phyloP scores from a whole-genome alignment of 2,113 vertebrate species.

The Brachyistius frenatus region DNA sequence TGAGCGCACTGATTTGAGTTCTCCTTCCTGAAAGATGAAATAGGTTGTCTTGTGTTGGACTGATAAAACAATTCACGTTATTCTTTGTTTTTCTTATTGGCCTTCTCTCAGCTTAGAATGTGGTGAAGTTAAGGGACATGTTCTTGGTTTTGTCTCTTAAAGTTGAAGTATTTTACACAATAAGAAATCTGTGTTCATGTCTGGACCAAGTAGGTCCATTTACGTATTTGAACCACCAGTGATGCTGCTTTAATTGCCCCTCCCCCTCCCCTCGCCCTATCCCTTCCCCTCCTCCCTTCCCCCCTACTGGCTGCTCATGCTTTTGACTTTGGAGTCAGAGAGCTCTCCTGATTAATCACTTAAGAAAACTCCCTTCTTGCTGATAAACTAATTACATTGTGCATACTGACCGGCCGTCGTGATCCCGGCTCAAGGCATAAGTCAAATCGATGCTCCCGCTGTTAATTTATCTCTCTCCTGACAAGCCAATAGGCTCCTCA shows the following conservation, averaged over 20 bases:
- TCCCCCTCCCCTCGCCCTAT: neutral
- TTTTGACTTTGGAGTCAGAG: slow-evolving; percentile 32
- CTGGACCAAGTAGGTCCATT: neutral
- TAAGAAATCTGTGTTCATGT: too few species aligned
- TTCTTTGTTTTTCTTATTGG: too few species aligned
- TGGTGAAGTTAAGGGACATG: too few species aligned
- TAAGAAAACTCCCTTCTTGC: slow-evolving; percentile 77
- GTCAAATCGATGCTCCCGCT: slow-evolving; percentile 83
- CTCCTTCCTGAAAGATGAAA: neutral
- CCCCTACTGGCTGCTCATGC: slow-evolving; percentile 10
- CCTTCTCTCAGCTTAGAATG: too few species aligned
- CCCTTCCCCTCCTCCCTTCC: neutral
- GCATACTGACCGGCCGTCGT: slow-evolving; percentile 79
- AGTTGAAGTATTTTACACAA: too few species aligned
- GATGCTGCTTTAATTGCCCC: neutral
- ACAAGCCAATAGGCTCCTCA: slow-evolving; percentile 76
- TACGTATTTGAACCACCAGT: neutral
- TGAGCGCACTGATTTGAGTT: neutral
- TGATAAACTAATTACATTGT: slow-evolving; percentile 84
- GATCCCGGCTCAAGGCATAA: slow-evolving; percentile 82
- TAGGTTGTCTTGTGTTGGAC: too few species aligned
- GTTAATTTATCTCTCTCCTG: slow-evolving; percentile 83
- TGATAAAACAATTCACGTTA: too few species aligned
- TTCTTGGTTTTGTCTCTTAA: too few species aligned
- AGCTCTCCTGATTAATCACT: slow-evolving; percentile 77